phyloP scores from a whole-genome alignment of 1,140 invertebrate species.

The Schmidtea mediterranea region DNA sequence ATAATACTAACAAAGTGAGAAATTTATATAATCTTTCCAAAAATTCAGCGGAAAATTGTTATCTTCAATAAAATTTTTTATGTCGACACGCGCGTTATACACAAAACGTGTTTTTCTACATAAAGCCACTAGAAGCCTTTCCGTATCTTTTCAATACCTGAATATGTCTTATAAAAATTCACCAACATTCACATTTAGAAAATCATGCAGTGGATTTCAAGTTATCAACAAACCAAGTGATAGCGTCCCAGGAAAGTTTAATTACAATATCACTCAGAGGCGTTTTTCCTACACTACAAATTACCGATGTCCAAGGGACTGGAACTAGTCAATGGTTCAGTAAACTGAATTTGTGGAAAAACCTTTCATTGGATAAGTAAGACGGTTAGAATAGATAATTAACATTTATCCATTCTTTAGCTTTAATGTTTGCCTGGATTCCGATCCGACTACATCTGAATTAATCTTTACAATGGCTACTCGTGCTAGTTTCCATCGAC shows the following conservation, averaged over 20 bases:
- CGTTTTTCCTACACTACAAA: constrained; percentile 20
- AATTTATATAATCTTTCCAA: too few relatives aligned
- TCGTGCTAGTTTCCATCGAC: constrained; percentile 14
- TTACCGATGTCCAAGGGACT: constrained; percentile 20
- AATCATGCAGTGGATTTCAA: too few relatives aligned
- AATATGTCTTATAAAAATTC: too few relatives aligned
- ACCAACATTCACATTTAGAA: too few relatives aligned
- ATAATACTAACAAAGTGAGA: too few relatives aligned
- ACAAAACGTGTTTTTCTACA: too few relatives aligned
- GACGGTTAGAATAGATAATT: too few relatives aligned
- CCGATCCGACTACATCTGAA: constrained; percentile 21
- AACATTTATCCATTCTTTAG: constrained; percentile 11
- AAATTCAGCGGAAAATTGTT: too few relatives aligned
- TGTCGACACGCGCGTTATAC: too few relatives aligned
- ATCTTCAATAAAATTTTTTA: too few relatives aligned
- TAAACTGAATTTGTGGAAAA: constrained; percentile 23
- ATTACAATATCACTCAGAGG: constrained; percentile 12
- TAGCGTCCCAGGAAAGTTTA: constrained; percentile 19
- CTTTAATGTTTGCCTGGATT: constrained; percentile 20
- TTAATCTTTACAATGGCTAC: constrained; percentile 20
- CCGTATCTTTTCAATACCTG: too few relatives aligned
- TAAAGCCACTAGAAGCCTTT: too few relatives aligned
- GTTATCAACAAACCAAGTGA: constrained; percentile 11
- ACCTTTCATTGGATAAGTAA: constrained; percentile 22
- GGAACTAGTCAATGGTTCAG: constrained; percentile 21